These are phyloP conservation scores for Odocoileus virginianus DNA, from an alignment of 2,113 vertebrate species.

Conservation along the genomic window DNA sequence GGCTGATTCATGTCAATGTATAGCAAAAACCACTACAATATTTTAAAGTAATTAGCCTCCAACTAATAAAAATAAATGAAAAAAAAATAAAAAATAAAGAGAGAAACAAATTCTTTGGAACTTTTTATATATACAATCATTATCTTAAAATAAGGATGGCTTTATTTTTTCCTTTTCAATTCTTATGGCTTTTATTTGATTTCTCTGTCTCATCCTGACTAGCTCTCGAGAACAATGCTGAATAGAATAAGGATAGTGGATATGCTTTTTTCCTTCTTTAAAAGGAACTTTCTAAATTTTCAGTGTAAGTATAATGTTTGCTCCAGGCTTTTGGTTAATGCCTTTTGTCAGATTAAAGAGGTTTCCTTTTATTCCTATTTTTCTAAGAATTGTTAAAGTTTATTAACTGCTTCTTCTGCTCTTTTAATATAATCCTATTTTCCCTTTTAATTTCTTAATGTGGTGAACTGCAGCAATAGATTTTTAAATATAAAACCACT, in stretches of 20 bases:
- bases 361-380: not conserved
- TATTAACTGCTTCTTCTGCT: not conserved
- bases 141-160: not conserved
- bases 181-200: not conserved
- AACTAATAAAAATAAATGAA: too few species aligned
- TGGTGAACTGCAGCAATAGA: not conserved
- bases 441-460: slow-evolving; percentile 23
- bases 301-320: not conserved
- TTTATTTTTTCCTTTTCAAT: not conserved
- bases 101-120: not conserved
- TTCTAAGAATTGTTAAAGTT: not conserved
- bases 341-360: slow-evolving; percentile 7
- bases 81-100: not conserved
- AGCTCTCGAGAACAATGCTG: not conserved
- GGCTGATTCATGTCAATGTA: too few species aligned
- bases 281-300: not conserved
- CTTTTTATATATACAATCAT: not conserved
- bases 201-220: not conserved
- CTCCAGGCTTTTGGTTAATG: not conserved
- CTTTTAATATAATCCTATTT: not conserved
- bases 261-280: not conserved
- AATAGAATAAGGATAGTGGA: not conserved
- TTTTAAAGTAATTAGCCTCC: too few species aligned
- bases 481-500: not conserved
- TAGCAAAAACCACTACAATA: too few species aligned